phyloP scores from a whole-genome alignment of 64 coral and sea anemone species.

The Acropora tenuis region DNA sequence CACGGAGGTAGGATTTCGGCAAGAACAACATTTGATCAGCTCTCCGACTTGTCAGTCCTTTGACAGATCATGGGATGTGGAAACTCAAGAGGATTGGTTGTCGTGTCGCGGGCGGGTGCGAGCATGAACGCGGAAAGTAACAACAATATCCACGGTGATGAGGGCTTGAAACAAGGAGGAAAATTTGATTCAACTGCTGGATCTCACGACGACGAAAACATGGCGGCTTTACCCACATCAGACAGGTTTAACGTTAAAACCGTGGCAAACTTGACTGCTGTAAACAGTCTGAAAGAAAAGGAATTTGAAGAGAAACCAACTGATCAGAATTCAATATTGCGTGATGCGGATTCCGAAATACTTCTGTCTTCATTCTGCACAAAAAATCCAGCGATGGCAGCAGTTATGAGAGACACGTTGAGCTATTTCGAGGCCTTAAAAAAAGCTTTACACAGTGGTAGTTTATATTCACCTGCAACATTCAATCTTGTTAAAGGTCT shows the following conservation, averaged over 20 bases:
- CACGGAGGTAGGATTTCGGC: too few relatives aligned
- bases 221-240: background rate
- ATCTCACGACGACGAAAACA: background rate
- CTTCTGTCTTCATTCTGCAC: background rate
- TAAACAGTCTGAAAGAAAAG: background rate
- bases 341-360: background rate
- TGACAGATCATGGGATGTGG: too few relatives aligned
- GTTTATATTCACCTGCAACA: background rate
- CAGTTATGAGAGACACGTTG: background rate
- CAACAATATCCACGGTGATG: too few relatives aligned
- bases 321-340: background rate
- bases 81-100: too few relatives aligned
- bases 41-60: too few relatives aligned
- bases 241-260: background rate
- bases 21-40: too few relatives aligned
- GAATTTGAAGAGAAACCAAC: background rate
- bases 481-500: constrained; percentile 6
- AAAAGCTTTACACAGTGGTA: background rate
- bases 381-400: background rate
- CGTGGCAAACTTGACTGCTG: background rate
- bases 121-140: too few relatives aligned
- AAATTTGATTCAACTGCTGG: background rate
- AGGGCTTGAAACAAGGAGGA: too few relatives aligned
- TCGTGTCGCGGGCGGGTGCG: too few relatives aligned
- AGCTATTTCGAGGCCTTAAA: constrained; percentile 4